These are phyloP conservation scores for Thalassoma bifasciatum DNA, from an alignment of 2,113 vertebrate genomes.

Conservation along the genomic window DNA sequence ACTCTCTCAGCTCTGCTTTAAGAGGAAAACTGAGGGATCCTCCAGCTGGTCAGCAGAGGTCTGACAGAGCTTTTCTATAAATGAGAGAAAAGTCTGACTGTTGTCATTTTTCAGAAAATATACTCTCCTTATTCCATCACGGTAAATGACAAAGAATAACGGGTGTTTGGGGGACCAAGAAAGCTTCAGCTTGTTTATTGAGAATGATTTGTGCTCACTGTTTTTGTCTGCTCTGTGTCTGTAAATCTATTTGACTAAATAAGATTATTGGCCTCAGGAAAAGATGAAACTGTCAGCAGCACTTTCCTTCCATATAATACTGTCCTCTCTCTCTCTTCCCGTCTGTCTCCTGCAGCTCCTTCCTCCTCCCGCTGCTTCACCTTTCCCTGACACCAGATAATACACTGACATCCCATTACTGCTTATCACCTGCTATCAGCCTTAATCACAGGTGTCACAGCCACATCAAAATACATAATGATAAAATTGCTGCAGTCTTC, in stretches of 20 bases:
- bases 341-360: conserved; percentile 35
- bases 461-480: conserved; percentile 51
- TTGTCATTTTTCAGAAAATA: conserved; percentile 7
- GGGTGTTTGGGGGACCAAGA: background rate
- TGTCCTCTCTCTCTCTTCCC: conserved; percentile 27
- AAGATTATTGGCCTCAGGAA: conserved; percentile 25
- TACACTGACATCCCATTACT: conserved; percentile 63
- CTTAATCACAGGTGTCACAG: conserved; percentile 57
- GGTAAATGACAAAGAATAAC: conserved; percentile 12
- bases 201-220: conserved; percentile 11
- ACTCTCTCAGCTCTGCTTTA: background rate
- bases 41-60: conserved; percentile 6
- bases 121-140: background rate
- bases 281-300: conserved; percentile 43
- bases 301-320: conserved; percentile 25
- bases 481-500: conserved; percentile 28
- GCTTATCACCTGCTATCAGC: conserved; percentile 64
- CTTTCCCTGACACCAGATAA: conserved; percentile 63
- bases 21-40: background rate
- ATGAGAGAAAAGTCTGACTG: background rate
- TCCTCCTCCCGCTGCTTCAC: conserved; percentile 39
- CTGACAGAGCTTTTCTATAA: conserved; percentile 1
- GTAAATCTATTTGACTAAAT: conserved; percentile 43
- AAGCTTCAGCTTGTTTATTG: conserved; percentile 10
- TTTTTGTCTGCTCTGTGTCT: conserved; percentile 23